Conservation (phyloP, 2,797 vertebrate genomes). For the Morelia viridis region DNA sequence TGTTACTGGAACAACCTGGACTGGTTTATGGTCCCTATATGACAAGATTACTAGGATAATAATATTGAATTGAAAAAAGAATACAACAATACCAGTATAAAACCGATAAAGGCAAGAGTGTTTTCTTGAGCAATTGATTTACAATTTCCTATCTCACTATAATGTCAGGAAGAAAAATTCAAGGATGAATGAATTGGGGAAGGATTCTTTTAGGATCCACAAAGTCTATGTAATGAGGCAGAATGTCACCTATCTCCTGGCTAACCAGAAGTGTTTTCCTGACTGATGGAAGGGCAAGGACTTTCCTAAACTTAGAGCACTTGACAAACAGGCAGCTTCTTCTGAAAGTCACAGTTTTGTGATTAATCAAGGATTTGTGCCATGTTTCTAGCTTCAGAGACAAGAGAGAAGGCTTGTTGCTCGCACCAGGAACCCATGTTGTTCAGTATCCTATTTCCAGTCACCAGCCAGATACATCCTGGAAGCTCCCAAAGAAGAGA, state of each 20-base stretch:
- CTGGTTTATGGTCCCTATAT: background rate
- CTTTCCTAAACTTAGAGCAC: background rate
- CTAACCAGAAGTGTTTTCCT: background rate
- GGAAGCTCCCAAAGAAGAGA: background rate
- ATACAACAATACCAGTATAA: background rate
- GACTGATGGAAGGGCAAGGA: background rate
- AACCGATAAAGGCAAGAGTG: background rate
- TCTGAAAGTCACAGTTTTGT: background rate
- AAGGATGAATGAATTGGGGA: background rate
- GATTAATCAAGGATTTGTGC: background rate
- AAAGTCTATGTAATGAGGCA: background rate
- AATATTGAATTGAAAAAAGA: constrained; percentile 9
- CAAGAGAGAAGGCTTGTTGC: no score
- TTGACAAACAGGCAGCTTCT: background rate
- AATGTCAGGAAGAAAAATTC: background rate
- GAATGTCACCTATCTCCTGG: background rate
- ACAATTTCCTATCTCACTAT: background rate
- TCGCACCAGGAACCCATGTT: background rate
- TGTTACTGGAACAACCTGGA: constrained; percentile 4
- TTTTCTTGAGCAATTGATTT: constrained; percentile 25
- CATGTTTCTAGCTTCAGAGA: background rate
- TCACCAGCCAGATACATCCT: background rate
- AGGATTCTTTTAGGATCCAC: no score
- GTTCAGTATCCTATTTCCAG: background rate
- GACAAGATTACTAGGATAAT: background rate